Conservation (phyloP, 2,888 invertebrate species). For the Notodonta dromedarius region DNA sequence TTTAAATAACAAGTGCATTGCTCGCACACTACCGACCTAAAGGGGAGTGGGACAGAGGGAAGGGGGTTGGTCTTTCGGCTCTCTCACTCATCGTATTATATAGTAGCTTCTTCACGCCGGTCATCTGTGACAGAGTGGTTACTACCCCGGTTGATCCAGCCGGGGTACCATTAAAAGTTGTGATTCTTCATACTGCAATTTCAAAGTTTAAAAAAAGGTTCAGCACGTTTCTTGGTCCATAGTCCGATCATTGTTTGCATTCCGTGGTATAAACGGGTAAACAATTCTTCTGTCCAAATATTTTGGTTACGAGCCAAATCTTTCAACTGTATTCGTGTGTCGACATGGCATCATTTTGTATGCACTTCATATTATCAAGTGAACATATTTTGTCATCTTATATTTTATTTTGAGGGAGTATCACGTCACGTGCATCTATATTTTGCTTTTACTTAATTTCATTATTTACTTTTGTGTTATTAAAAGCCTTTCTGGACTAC, state of each 20-base stretch:
- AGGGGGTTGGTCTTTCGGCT: too few relatives aligned
- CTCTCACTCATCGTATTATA: too few relatives aligned
- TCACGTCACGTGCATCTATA: background rate
- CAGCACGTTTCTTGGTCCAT: conserved; percentile 7
- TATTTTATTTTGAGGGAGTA: conserved; percentile 5
- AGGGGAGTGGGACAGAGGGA: too few relatives aligned
- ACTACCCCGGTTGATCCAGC: too few relatives aligned
- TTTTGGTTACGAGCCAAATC: conserved; percentile 32
- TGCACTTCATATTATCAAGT: conserved; percentile 20
- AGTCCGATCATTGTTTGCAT: conserved; percentile 7
- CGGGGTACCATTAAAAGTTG: too few relatives aligned
- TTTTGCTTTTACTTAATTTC: too few relatives aligned
- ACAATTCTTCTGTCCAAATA: conserved; percentile 17
- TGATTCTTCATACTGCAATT: conserved; percentile 3
- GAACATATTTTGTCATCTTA: conserved; percentile 17
- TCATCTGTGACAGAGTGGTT: too few relatives aligned
- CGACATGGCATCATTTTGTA: conserved; percentile 21
- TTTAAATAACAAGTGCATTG: too few relatives aligned
- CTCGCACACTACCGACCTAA: too few relatives aligned
- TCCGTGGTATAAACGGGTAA: conserved; percentile 14
- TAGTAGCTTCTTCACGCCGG: too few relatives aligned
- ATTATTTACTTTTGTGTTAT: too few relatives aligned
- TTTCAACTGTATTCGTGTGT: conserved; percentile 12
- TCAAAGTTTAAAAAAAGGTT: conserved; percentile 19
- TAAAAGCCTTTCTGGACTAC: too few relatives aligned